Percentiles rank a stretch among this genome's conserved stretches.
phyloP scores from a whole-genome alignment of 1,140 invertebrate species.

The Gryon sp. region DNA sequence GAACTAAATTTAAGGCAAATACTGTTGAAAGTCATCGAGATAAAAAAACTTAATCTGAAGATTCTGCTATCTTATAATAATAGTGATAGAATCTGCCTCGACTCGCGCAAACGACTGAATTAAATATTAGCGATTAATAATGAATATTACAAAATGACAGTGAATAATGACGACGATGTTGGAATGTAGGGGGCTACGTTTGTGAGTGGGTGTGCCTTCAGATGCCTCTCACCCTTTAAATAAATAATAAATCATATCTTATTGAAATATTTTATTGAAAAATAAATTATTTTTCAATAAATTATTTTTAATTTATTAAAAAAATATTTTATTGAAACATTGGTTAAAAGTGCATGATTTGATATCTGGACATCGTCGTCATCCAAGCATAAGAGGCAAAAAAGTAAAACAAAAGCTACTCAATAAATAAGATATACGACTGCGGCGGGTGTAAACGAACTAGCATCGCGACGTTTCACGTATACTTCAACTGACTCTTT shows the following conservation, averaged over 20 bases:
- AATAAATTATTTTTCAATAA: too few relatives aligned
- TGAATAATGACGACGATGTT: slow-evolving; percentile 42
- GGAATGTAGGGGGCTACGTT: slow-evolving; percentile 16
- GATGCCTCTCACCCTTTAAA: slow-evolving; percentile 71
- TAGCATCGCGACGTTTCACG: slow-evolving; percentile 52
- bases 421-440: slow-evolving; percentile 3
- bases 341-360: too few relatives aligned
- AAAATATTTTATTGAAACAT: slow-evolving; percentile 49
- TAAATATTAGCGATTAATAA: slow-evolving; percentile 54
- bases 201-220: slow-evolving; percentile 72
- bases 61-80: slow-evolving; percentile 45
- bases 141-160: slow-evolving; percentile 26
- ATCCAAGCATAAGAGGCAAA: slow-evolving; percentile 9
- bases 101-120: slow-evolving; percentile 60
- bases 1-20: too few relatives aligned
- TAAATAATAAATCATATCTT: slow-evolving; percentile 76
- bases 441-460: slow-evolving; percentile 29
- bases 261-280: too few relatives aligned
- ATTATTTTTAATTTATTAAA: too few relatives aligned
- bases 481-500: slow-evolving; percentile 45
- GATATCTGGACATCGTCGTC: slow-evolving; percentile 41
- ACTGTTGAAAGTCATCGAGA: slow-evolving; percentile 2
- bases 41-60: slow-evolving; percentile 10
- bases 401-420: slow-evolving; percentile 7
- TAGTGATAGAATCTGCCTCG: slow-evolving; percentile 54